Evolutionary conservation across 2,113 vertebrate species (phyloP).

Genomic region (Dolichotis patagonum): DNA sequence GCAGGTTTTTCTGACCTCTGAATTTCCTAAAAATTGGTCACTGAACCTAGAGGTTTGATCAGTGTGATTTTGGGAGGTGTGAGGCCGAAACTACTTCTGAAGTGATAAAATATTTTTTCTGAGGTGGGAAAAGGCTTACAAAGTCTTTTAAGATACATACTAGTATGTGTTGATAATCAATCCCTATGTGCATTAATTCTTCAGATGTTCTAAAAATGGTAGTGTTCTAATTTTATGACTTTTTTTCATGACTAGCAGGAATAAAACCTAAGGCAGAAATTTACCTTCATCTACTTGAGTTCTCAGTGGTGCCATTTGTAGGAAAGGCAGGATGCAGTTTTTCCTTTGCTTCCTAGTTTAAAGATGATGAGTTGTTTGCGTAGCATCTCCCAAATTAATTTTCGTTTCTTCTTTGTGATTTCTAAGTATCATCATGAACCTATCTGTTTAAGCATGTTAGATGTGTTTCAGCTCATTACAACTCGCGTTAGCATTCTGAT

Average conservation of each 20-base stretch:
- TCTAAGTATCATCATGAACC: not conserved
- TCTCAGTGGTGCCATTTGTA: not conserved
- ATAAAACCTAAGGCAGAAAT: constrained; percentile 13
- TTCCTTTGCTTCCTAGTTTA: not conserved
- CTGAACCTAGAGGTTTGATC: not conserved
- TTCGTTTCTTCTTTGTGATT: not conserved
- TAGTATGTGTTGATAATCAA: not conserved
- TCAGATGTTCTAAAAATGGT: not conserved
- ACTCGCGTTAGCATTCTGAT: not conserved
- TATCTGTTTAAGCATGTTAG: not conserved
- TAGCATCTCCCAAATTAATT: not conserved
- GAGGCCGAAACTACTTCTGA: not conserved
- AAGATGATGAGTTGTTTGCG: not conserved
- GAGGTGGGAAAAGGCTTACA: not conserved
- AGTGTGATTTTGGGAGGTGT: not conserved
- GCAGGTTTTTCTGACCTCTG: not conserved
- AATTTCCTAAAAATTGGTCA: not conserved
- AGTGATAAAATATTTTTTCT: not conserved
- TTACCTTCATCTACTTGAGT: not conserved
- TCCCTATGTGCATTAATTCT: not conserved
- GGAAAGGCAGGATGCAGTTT: not conserved
- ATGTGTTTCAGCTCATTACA: not conserved
- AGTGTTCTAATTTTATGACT: not conserved
- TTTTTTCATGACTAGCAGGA: constrained; percentile 6
- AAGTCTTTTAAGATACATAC: not conserved